A percentile compares a stretch with the other conserved stretches of the same genome.
Conservation (phyloP, 2,113 vertebrate genomes). For the Crotalus viridis region DNA sequence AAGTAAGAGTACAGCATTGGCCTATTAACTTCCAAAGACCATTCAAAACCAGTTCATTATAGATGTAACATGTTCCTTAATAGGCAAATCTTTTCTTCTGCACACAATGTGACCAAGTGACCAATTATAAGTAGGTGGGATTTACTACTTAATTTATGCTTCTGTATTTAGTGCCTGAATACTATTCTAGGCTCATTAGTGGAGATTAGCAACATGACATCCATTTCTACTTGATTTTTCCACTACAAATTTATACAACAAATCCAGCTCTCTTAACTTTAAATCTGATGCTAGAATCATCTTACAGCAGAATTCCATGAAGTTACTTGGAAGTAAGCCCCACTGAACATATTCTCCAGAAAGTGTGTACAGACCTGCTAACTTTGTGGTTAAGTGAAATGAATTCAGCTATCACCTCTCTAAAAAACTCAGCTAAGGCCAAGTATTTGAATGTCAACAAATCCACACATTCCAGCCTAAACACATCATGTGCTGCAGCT, state of each 20-base stretch:
- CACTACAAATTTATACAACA: not conserved
- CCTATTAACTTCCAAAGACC: not conserved
- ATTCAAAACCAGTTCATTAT: not conserved
- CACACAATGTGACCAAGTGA: not conserved
- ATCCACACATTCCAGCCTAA: constrained; percentile 18
- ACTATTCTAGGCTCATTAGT: not conserved
- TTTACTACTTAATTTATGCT: not conserved
- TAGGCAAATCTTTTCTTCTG: not conserved
- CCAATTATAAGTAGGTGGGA: not conserved
- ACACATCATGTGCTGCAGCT: not conserved
- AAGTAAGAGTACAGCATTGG: not conserved
- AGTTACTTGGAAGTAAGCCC: not conserved
- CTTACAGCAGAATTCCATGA: not conserved
- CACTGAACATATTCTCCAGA: not conserved
- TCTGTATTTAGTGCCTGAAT: not conserved
- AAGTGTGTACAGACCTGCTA: not conserved
- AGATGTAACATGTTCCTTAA: not conserved
- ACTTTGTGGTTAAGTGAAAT: not conserved
- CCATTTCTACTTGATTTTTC: not conserved
- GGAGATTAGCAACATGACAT: not conserved
- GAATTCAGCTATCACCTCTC: not conserved
- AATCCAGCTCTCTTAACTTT: not conserved
- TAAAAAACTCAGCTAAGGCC: not conserved
- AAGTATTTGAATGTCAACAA: constrained; percentile 28
- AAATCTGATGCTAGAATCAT: not conserved